Evolutionary conservation across 2,797 vertebrate species (phyloP).

Genomic region (Astyanax mexicanus): DNA sequence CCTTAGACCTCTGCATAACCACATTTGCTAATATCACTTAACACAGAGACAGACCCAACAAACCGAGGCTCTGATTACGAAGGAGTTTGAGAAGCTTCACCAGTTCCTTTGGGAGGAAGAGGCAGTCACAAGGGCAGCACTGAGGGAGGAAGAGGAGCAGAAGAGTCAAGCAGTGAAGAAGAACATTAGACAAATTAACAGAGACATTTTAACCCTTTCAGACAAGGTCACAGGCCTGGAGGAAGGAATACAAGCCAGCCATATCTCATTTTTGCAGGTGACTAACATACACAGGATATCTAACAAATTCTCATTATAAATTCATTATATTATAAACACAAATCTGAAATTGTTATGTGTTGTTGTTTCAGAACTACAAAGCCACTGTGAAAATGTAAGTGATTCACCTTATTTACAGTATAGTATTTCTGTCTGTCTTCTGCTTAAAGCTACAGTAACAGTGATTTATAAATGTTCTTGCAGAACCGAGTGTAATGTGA

Average conservation of each 20-base stretch:
- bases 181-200: slow-evolving; percentile 17
- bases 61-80: slow-evolving; percentile 40
- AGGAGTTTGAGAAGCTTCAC: slow-evolving; percentile 42
- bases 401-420: not conserved
- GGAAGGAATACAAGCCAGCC: slow-evolving; percentile 10
- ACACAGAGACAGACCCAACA: slow-evolving; percentile 36
- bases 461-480: slow-evolving; percentile 28
- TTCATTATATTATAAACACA: not conserved
- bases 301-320: not conserved
- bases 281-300: not conserved
- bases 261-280: slow-evolving; percentile 49
- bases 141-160: slow-evolving; percentile 51
- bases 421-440: not conserved
- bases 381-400: slow-evolving; percentile 29
- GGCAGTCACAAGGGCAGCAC: not conserved
- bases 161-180: slow-evolving; percentile 20
- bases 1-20: not conserved
- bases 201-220: slow-evolving; percentile 24
- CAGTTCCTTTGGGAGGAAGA: slow-evolving; percentile 52
- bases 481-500: slow-evolving; percentile 16
- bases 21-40: not conserved
- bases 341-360: not conserved
- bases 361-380: slow-evolving; percentile 41
- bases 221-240: slow-evolving; percentile 13
- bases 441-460: not conserved